phyloP scores from a whole-genome alignment of 2,113 vertebrate species.

The Rousettus leschenaultii region DNA sequence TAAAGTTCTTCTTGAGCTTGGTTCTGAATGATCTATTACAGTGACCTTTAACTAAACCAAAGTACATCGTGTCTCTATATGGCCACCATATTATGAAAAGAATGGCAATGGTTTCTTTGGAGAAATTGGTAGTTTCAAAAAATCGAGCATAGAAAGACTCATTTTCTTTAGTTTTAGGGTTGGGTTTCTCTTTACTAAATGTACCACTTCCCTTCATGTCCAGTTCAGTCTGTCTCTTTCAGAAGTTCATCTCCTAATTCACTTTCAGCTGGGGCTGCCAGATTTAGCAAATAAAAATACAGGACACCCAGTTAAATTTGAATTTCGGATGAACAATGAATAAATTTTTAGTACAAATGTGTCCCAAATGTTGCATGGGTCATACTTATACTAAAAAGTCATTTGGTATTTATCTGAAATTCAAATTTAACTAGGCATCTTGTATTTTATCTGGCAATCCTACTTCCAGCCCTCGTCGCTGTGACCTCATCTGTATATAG shows the following conservation, averaged over 20 bases:
- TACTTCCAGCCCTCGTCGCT: neutral
- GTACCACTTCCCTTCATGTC: neutral
- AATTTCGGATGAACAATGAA: constrained; percentile 27
- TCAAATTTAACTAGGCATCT: neutral
- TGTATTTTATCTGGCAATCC: neutral
- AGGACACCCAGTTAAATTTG: neutral
- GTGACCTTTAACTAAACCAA: neutral
- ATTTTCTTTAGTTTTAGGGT: constrained; percentile 5
- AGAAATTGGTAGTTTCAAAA: neutral
- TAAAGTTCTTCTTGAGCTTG: neutral
- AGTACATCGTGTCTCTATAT: neutral
- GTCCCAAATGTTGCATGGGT: neutral
- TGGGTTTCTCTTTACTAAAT: neutral
- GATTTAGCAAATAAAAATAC: neutral
- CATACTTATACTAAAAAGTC: neutral
- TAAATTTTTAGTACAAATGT: neutral
- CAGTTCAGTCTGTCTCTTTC: neutral
- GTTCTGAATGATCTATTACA: neutral
- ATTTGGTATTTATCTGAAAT: neutral
- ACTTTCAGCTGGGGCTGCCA: neutral
- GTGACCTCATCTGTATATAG: neutral
- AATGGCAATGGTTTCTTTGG: neutral
- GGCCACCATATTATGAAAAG: neutral
- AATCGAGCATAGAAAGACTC: neutral
- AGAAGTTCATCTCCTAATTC: neutral